Evolutionary conservation across 2,113 vertebrate genomes (phyloP).

Genomic region (Dromas ardeola): DNA sequence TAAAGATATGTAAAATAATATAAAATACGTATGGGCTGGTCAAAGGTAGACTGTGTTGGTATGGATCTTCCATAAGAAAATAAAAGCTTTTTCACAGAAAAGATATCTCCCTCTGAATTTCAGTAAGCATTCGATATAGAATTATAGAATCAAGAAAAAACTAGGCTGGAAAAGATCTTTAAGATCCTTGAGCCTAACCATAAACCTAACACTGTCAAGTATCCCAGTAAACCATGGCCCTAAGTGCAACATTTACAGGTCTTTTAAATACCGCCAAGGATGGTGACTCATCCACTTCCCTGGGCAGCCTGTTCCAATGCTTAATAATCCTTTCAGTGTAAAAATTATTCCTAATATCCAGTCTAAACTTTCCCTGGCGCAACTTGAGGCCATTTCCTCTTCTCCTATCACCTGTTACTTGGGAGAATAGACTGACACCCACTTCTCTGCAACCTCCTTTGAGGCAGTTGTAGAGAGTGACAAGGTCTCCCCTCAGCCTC

Average conservation of each 20-base stretch:
- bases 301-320: neutral
- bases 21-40: neutral
- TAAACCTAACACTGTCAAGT: neutral
- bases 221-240: neutral
- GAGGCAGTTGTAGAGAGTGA: neutral
- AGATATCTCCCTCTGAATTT: neutral
- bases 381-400: neutral
- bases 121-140: neutral
- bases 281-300: neutral
- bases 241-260: neutral
- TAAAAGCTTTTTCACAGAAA: neutral
- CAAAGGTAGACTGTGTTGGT: neutral
- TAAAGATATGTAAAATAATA: neutral
- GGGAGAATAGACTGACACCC: neutral
- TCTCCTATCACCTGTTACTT: neutral
- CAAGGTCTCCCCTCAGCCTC: neutral
- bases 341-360: neutral
- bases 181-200: neutral
- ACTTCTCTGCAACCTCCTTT: neutral
- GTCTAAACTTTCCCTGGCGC: neutral
- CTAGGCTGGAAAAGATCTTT: neutral
- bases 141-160: neutral
- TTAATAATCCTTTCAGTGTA: neutral
- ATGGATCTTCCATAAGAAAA: neutral
- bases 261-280: neutral